phyloP scores from a whole-genome alignment of 2,113 vertebrate species.

The Lophotis ruficrista region DNA sequence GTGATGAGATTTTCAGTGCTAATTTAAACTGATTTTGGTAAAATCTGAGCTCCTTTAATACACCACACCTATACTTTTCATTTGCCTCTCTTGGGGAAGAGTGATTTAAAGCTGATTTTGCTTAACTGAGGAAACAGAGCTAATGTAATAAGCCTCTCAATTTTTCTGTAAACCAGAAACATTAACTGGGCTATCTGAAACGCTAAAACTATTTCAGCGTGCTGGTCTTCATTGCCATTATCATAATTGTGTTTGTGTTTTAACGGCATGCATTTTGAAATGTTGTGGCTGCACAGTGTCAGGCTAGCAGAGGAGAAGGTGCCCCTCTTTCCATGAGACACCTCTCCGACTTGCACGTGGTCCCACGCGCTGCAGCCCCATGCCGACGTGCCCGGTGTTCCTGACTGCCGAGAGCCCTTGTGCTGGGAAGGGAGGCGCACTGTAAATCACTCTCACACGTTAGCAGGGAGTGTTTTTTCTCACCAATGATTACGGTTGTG shows the following conservation, averaged over 20 bases:
- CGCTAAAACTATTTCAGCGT: background rate
- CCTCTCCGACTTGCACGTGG: background rate
- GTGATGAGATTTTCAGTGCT: background rate
- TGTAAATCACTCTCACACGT: slow-evolving; percentile 53
- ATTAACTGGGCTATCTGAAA: background rate
- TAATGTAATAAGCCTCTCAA: background rate
- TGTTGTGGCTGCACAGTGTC: background rate
- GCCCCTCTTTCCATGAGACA: background rate
- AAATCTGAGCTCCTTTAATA: background rate
- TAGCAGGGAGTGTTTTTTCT: slow-evolving; percentile 40
- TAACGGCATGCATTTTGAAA: background rate
- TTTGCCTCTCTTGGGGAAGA: background rate
- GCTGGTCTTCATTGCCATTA: background rate
- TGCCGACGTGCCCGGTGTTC: background rate
- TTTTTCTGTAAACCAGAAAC: slow-evolving; percentile 31
- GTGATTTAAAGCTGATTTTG: slow-evolving; percentile 19
- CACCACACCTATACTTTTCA: background rate
- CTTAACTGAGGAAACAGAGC: background rate
- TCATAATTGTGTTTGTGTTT: background rate
- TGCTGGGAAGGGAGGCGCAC: background rate
- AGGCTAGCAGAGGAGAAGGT: background rate
- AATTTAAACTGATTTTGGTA: background rate
- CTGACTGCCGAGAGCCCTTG: background rate
- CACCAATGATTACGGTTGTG: slow-evolving; percentile 26
- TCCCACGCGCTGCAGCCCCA: background rate